A percentile compares a stretch with the other conserved stretches of the same genome.
Evolutionary conservation across 2,888 invertebrate genomes (phyloP).

Genomic region (Troides helena): DNA sequence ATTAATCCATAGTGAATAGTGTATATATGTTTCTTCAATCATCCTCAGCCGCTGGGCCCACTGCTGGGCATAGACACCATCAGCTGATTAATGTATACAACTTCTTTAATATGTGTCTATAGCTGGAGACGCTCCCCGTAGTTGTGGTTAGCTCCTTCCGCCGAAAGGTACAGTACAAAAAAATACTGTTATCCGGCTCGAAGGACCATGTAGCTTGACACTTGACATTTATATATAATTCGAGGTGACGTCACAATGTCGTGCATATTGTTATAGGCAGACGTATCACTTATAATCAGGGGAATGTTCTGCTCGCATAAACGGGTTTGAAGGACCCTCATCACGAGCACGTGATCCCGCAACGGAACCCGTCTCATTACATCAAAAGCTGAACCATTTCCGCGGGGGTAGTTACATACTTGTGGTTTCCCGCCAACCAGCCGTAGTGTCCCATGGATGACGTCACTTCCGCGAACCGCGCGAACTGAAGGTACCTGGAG

Average conservation of each 20-base stretch:
- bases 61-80: too few species aligned
- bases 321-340: neutral
- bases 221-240: too few species aligned
- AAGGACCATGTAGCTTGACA: neutral
- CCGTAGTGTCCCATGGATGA: conserved; percentile 59
- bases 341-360: neutral
- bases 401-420: conserved; percentile 8
- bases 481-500: conserved; percentile 53
- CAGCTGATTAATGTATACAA: too few species aligned
- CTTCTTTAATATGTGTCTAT: too few species aligned
- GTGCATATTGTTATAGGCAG: neutral
- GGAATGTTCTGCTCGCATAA: neutral
- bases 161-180: neutral
- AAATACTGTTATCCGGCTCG: neutral
- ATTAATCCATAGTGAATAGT: too few species aligned
- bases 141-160: too few species aligned
- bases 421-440: conserved; percentile 52
- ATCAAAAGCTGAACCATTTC: neutral
- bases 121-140: too few species aligned
- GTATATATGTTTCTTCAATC: too few species aligned
- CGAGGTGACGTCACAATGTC: too few species aligned
- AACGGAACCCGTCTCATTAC: neutral
- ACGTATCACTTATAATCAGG: neutral
- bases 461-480: conserved; percentile 47
- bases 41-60: too few species aligned